phyloP scores from a whole-genome alignment of 2,797 vertebrate species.

The Malacoraja senta region DNA sequence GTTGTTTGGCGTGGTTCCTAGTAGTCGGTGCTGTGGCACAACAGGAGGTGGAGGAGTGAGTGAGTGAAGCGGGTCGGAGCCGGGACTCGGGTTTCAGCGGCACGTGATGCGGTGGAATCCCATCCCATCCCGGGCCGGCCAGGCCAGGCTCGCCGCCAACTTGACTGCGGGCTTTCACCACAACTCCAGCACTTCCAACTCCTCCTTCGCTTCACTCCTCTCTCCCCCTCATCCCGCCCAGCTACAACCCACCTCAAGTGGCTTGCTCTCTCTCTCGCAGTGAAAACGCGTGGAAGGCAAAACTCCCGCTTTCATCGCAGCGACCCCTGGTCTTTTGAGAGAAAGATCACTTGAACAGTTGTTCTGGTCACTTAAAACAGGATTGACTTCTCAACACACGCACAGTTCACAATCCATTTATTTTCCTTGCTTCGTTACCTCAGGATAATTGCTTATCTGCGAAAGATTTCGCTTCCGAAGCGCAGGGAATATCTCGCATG shows the following conservation, averaged over 20 bases:
- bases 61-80: background rate
- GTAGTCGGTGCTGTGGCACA: too few relatives aligned
- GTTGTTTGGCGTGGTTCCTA: too few relatives aligned
- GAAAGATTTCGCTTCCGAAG: background rate
- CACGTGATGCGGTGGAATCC: slow-evolving; percentile 57
- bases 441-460: background rate
- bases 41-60: too few relatives aligned
- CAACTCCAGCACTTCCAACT: background rate
- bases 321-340: background rate
- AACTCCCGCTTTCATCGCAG: background rate
- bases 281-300: background rate
- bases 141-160: too few relatives aligned
- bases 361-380: background rate
- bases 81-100: slow-evolving; percentile 48
- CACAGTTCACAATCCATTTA: background rate
- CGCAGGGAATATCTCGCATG: background rate
- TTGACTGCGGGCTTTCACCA: background rate
- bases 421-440: background rate
- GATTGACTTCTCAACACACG: background rate
- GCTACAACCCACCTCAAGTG: too few relatives aligned
- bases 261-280: too few relatives aligned
- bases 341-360: background rate
- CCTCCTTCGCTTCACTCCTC: background rate
- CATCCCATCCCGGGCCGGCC: slow-evolving; percentile 41
- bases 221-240: background rate